Conservation (phyloP, 1,140 invertebrate genomes). For the Meteorus sp. region DNA sequence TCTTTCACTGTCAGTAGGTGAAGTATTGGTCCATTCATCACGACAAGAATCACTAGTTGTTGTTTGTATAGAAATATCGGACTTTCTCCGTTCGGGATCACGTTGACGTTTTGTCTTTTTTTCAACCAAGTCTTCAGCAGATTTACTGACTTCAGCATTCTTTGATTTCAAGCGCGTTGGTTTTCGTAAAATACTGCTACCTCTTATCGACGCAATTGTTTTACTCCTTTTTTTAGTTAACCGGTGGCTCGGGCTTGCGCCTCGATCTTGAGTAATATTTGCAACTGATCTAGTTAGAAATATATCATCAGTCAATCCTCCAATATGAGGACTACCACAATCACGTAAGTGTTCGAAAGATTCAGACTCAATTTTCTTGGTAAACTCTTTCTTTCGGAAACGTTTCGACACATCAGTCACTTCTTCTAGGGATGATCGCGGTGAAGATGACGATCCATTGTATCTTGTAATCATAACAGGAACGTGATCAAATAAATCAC, state of each 20-base stretch:
- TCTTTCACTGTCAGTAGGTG: conserved; percentile 40
- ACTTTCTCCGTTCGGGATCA: conserved; percentile 48
- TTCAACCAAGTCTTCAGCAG: conserved; percentile 41
- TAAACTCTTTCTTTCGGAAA: conserved; percentile 13
- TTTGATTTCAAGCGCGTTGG: conserved; percentile 44
- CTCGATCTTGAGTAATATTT: not conserved
- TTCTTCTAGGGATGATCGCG: conserved; percentile 37
- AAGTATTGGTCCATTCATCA: conserved; percentile 54
- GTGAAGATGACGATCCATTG: conserved; percentile 36
- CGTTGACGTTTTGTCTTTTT: conserved; percentile 40
- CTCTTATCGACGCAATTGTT: conserved; percentile 19
- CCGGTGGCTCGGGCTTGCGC: not conserved
- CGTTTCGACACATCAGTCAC: conserved; percentile 28
- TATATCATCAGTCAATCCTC: not conserved
- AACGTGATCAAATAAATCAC: conserved; percentile 30
- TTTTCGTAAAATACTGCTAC: conserved; percentile 40
- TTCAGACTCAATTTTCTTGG: conserved; percentile 28
- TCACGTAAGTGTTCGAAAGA: conserved; percentile 30
- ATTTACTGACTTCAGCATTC: conserved; percentile 45
- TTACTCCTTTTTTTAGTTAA: not conserved
- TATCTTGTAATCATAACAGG: conserved; percentile 29
- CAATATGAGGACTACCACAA: not conserved
- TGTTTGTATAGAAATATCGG: conserved; percentile 51
- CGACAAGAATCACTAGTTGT: conserved; percentile 25
- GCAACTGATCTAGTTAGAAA: not conserved